Evolutionary conservation across 2,113 vertebrate species (phyloP), one percentile per base, ranked within the genome.

Genomic region (Bucco capensis): DNA sequence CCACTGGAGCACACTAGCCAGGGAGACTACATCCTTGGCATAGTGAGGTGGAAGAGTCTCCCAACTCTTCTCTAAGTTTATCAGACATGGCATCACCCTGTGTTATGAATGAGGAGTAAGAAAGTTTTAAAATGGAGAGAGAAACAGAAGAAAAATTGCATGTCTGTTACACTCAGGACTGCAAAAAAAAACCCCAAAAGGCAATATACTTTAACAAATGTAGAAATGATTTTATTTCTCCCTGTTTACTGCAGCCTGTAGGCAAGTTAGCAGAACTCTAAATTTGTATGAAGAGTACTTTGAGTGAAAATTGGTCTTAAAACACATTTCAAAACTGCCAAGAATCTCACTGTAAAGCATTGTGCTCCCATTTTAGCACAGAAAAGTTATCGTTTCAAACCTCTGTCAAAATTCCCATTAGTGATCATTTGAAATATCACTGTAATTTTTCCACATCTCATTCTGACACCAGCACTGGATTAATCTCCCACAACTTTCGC

Each of bases 361-460:
- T 2, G 40, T 42, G 50, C 60, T 94, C 73, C 77, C 80, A 56
- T 64, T 95, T 92, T 91, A 95, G 92, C 64, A 90, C 53, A 54
- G 23, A 94, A 90, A 72, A 8, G 57, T 61, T 81, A 53, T 24
- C 0, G 0, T 74, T 94, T 88, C 65, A 69, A 78, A 86, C 61
- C 86, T 70, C 65, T 93, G 92, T 94, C 92, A 95, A 84, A 95
- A 93, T 93, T 61, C 83, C 92, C 92, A 95, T 94, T 95, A 94
- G 53, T 2, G 73, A 86, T 93, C 66, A 78, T 86, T 90, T 83
- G 86, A 90, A 64, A 80, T 22, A 89, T 79, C 89, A 65, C 1
- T 31, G 83, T 70, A 67, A 86, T 81, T 93, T 50, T 27, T 69
- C 83, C 76, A 71, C 16, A 3, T 61, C 90, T 78, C 80, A 30